A percentile compares a stretch with the other conserved stretches of the same genome.
Conservation (phyloP, 2,113 vertebrate species). For the Anhinga anhinga region DNA sequence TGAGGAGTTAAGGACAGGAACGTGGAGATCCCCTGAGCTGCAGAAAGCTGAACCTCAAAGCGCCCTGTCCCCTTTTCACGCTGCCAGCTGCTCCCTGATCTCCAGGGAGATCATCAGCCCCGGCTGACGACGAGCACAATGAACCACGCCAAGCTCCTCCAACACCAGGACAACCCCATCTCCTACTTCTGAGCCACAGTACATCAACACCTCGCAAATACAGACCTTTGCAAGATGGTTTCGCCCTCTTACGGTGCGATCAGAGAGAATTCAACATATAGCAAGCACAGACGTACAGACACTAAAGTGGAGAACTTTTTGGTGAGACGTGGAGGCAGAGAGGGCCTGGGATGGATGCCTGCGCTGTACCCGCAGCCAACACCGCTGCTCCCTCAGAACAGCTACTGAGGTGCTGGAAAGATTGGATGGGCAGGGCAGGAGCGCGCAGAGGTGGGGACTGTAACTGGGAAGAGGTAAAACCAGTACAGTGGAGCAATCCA, state of each 20-base stretch:
- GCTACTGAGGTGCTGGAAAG: not conserved
- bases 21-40: accelerated
- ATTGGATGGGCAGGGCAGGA: not conserved
- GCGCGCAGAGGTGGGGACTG: not conserved
- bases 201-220: accelerated
- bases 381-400: not conserved
- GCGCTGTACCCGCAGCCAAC: not conserved
- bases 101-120: not conserved
- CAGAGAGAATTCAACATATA: not conserved
- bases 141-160: not conserved
- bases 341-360: not conserved
- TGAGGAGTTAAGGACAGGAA: slow-evolving; percentile 69
- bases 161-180: not conserved
- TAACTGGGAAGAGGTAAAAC: not conserved
- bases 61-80: accelerated
- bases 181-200: not conserved
- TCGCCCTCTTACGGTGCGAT: accelerated
- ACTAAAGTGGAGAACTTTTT: not conserved
- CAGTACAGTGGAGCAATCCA: not conserved
- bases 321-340: not conserved
- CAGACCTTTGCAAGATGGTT: not conserved
- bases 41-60: not conserved
- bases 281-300: accelerated
- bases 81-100: not conserved
- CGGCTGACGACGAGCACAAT: accelerated